phyloP scores from a whole-genome alignment of 2,113 vertebrate species.

The Mus spicilegus region DNA sequence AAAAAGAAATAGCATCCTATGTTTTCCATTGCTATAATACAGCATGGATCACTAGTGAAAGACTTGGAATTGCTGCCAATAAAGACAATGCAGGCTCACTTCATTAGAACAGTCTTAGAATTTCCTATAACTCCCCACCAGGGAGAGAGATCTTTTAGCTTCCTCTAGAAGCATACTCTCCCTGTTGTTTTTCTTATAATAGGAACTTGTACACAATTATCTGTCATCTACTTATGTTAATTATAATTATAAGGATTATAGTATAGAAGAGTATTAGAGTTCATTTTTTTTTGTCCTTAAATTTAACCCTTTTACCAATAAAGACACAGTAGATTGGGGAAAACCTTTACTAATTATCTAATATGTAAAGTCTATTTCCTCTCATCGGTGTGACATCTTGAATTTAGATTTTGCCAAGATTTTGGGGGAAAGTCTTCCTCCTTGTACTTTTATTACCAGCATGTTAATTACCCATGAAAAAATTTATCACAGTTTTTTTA shows the following conservation, averaged over 20 bases:
- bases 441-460: background rate
- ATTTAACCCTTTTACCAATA: constrained; percentile 17
- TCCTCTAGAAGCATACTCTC: background rate
- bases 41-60: background rate
- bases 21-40: background rate
- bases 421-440: background rate
- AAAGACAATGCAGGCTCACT: background rate
- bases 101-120: background rate
- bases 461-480: constrained; percentile 36
- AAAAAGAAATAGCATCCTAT: background rate
- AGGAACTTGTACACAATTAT: background rate
- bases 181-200: background rate
- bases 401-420: constrained; percentile 13
- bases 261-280: background rate
- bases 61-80: background rate
- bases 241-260: background rate
- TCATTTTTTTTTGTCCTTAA: constrained; percentile 16
- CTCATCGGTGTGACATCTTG: background rate
- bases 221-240: background rate
- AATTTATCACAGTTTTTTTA: background rate
- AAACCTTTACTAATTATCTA: background rate
- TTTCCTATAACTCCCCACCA: background rate
- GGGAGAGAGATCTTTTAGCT: background rate
- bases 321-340: background rate
- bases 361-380: background rate